phyloP scores from a whole-genome alignment of 2,888 invertebrate genomes.

The Volucella inflata region DNA sequence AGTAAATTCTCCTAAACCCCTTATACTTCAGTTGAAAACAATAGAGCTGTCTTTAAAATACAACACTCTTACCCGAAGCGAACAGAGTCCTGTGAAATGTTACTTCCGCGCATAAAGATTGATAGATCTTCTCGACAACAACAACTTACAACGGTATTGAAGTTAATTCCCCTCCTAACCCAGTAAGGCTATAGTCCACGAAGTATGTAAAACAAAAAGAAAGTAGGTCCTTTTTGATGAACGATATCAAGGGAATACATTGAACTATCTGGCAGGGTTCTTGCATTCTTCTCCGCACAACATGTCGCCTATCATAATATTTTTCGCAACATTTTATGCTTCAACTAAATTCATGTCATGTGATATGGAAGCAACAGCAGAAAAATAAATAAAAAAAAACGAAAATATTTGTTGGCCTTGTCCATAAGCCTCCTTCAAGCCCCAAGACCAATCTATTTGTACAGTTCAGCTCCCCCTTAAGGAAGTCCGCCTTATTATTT shows the following conservation, averaged over 20 bases:
- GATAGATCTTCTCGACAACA: neutral
- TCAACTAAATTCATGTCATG: slow-evolving; percentile 21
- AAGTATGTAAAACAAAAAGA: neutral
- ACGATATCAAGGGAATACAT: slow-evolving; percentile 47
- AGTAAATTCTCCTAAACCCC: too few relatives aligned
- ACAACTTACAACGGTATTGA: neutral
- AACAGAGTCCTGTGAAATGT: too few relatives aligned
- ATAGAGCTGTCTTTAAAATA: too few relatives aligned
- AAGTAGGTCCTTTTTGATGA: slow-evolving; percentile 6
- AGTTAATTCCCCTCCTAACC: neutral
- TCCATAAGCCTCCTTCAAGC: slow-evolving; percentile 40
- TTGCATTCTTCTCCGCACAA: slow-evolving; percentile 22
- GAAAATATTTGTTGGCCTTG: slow-evolving; percentile 39
- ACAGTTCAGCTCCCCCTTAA: neutral
- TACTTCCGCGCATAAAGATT: neutral
- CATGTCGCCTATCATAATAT: slow-evolving; percentile 1
- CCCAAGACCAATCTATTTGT: slow-evolving; percentile 2
- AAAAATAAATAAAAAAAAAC: neutral
- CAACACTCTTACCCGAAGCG: too few relatives aligned
- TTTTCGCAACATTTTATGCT: slow-evolving; percentile 45
- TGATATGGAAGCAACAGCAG: slow-evolving; percentile 23
- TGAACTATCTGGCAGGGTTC: slow-evolving; percentile 52
- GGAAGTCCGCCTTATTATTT: slow-evolving; percentile 12
- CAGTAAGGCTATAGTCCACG: neutral
- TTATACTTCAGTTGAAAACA: too few relatives aligned